A percentile compares a stretch with the other conserved stretches of the same genome.
Evolutionary conservation across 2,888 invertebrate species (phyloP).

Genomic region (Yponomeuta evonymella): DNA sequence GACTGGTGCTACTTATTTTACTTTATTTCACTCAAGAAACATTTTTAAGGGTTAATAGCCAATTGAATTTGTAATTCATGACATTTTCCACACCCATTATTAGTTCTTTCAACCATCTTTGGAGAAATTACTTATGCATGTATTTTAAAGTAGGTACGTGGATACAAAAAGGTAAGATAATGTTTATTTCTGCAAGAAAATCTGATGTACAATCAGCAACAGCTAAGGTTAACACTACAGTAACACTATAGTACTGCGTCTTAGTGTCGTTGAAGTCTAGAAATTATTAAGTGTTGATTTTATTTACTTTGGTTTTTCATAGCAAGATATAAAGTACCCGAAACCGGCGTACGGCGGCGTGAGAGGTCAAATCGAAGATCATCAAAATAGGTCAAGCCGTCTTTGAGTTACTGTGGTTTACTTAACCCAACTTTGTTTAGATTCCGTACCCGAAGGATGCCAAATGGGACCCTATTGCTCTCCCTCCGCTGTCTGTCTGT

Average conservation of each 20-base stretch:
- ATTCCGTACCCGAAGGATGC: no score
- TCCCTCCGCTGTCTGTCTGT: no score
- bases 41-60: not conserved
- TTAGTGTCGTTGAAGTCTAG: no score
- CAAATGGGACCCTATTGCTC: no score
- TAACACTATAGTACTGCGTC: not conserved
- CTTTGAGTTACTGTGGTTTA: no score
- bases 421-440: no score
- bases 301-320: no score
- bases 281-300: no score
- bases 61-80: slow-evolving; percentile 1
- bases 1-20: not conserved
- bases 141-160: not conserved
- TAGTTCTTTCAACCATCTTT: not conserved
- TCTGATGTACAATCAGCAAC: not conserved
- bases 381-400: no score
- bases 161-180: not conserved
- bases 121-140: not conserved
- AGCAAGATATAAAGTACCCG: no score
- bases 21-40: slow-evolving; percentile 3
- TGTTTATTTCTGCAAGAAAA: not conserved
- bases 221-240: not conserved
- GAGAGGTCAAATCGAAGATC: no score
- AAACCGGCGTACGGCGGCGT: no score
- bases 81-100: not conserved